A percentile compares a stretch with the other conserved stretches of the same genome.
phyloP scores from a whole-genome alignment of 1,140 invertebrate species.

The Patella vulgata region DNA sequence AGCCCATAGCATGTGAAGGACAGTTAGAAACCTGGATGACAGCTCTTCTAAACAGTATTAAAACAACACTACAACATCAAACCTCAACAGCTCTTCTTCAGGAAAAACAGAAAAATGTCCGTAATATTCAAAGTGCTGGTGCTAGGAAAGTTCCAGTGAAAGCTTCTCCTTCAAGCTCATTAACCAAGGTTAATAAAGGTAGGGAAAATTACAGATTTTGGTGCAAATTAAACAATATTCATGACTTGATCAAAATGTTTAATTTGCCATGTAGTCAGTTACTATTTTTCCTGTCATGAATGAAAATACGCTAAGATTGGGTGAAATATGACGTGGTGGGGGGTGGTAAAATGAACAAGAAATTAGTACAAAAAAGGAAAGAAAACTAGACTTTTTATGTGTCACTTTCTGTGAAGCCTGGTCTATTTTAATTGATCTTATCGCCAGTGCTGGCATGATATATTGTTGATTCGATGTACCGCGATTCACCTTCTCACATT shows the following conservation, averaged over 20 bases:
- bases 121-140: conserved; percentile 51
- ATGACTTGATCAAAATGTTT: not conserved
- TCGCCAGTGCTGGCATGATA: too few relatives aligned
- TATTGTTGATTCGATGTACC: too few relatives aligned
- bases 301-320: too few relatives aligned
- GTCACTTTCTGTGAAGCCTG: too few relatives aligned
- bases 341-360: too few relatives aligned
- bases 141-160: conserved; percentile 43
- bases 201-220: not conserved
- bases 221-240: not conserved
- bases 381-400: too few relatives aligned
- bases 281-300: too few relatives aligned
- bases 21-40: conserved; percentile 61
- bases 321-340: too few relatives aligned
- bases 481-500: too few relatives aligned
- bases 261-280: too few relatives aligned
- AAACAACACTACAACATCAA: conserved; percentile 53
- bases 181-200: conserved; percentile 33
- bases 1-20: conserved; percentile 61
- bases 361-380: too few relatives aligned
- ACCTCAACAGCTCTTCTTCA: conserved; percentile 52
- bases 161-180: conserved; percentile 29
- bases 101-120: conserved; percentile 44
- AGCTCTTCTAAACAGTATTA: conserved; percentile 49
- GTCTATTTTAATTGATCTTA: too few relatives aligned